Conservation (phyloP, 2,888 invertebrate genomes). For the Agrotis exclamationis region DNA sequence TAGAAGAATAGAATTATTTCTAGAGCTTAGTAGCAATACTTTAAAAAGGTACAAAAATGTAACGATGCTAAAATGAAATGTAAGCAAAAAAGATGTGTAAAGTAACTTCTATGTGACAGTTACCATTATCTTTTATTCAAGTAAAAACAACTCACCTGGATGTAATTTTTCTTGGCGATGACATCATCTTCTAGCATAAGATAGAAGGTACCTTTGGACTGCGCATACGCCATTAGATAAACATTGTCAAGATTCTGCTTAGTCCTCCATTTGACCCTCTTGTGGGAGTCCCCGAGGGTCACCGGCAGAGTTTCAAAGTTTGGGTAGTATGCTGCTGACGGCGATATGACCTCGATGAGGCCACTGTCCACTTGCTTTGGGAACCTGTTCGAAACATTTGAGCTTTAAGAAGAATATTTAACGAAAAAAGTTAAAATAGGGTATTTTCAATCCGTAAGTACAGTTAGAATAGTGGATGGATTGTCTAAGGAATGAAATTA, state of each 20-base stretch:
- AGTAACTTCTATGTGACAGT: too few relatives aligned
- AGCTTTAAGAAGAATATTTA: too few relatives aligned
- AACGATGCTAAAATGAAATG: too few relatives aligned
- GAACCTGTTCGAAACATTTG: slow-evolving; percentile 91
- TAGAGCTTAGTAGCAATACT: too few relatives aligned
- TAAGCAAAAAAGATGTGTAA: too few relatives aligned
- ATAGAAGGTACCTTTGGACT: slow-evolving; percentile 96
- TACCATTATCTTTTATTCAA: too few relatives aligned
- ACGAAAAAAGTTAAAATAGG: too few relatives aligned
- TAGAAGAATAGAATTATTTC: too few relatives aligned
- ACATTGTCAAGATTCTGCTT: slow-evolving; percentile 99
- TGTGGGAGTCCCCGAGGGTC: slow-evolving; percentile 96
- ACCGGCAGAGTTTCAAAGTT: slow-evolving; percentile 94
- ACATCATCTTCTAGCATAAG: slow-evolving; percentile 99
- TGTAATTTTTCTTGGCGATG: slow-evolving; percentile 95
- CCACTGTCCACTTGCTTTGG: slow-evolving; percentile 94
- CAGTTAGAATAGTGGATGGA: too few relatives aligned
- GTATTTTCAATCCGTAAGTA: too few relatives aligned
- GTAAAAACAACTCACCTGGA: slow-evolving; percentile 93
- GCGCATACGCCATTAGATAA: slow-evolving; percentile 98
- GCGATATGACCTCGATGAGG: slow-evolving; percentile 97
- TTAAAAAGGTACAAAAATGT: too few relatives aligned
- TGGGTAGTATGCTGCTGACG: slow-evolving; percentile 96
- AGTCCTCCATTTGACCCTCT: slow-evolving; percentile 97
- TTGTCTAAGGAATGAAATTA: too few relatives aligned